Conservation (phyloP, 2,888 invertebrate genomes). For the Pristionchus japonicus region DNA sequence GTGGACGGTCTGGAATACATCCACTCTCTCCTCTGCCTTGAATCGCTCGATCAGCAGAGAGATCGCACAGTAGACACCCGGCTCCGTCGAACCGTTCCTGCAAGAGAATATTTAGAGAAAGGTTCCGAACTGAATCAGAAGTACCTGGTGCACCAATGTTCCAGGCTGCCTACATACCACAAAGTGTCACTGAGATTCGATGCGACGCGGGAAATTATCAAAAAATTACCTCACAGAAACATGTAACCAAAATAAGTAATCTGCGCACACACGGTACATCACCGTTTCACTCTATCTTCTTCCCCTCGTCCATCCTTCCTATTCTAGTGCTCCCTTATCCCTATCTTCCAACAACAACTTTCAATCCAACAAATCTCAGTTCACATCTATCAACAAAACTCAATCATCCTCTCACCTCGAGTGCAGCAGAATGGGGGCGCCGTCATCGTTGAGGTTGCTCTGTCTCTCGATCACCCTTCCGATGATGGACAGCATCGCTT, state of each 20-base stretch:
- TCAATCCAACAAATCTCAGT: background rate
- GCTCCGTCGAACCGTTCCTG: conserved; percentile 70
- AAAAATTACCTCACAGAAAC: too few species aligned
- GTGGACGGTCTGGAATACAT: conserved; percentile 67
- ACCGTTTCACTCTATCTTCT: background rate
- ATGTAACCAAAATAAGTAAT: too few species aligned
- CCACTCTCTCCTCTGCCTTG: conserved; percentile 72
- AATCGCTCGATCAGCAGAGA: conserved; percentile 72
- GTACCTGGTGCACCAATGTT: background rate
- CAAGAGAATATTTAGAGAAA: background rate
- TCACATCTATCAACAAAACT: too few species aligned
- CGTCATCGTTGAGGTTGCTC: conserved; percentile 79
- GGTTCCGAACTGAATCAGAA: background rate
- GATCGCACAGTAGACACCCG: conserved; percentile 69
- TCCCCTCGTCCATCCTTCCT: background rate
- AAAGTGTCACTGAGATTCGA: background rate
- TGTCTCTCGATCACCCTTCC: conserved; percentile 80
- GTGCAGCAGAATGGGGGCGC: conserved; percentile 84
- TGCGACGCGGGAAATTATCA: too few species aligned
- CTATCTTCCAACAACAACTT: too few species aligned
- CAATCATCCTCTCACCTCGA: conserved; percentile 81
- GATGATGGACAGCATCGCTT: conserved; percentile 78
- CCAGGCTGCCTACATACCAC: background rate
- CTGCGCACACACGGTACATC: background rate
- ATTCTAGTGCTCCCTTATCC: too few species aligned